Evolutionary conservation across 2,113 vertebrate species (phyloP).

Genomic region (Bos taurus): ARS-UCD2.0 NC_037356.1:47040001-47040500

Average conservation of each 20-base stretch:
- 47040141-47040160: background rate
- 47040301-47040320: too few relatives aligned
- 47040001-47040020: background rate
- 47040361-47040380: rapidly evolving
- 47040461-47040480: background rate
- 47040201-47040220: background rate
- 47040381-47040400: background rate
- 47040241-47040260: background rate
- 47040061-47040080: rapidly evolving
- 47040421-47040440: background rate
- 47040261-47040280: too few relatives aligned
- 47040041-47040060: background rate
- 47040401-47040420: background rate
- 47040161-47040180: background rate
- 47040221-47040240: background rate
- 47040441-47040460: background rate
- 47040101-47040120: rapidly evolving
- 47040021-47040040: rapidly evolving
- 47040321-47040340: rapidly evolving
- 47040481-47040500: rapidly evolving
- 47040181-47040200: background rate
- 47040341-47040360: rapidly evolving
- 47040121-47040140: background rate
- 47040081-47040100: rapidly evolving
- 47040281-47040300: background rate